Base-by-base conservation (phyloP, 2,113 vertebrate genomes). In the Helogale parvula region DNA sequence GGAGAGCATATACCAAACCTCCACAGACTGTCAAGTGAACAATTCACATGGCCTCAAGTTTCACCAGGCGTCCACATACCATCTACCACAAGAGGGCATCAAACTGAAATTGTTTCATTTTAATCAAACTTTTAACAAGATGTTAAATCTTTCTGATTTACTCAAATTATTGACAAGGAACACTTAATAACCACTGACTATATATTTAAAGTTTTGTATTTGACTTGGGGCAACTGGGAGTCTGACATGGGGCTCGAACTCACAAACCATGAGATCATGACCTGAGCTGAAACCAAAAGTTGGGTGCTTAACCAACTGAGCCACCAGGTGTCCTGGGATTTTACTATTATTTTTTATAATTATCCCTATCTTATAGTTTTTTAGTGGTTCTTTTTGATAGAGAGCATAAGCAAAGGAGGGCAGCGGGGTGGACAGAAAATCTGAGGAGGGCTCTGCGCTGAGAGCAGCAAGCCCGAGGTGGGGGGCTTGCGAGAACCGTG, bases 71-170 rank as follows among this genome's bases (percentile, higher is more conserved):
- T 69, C 38, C 63, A 95, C 11, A 52, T 66, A 72, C 29, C 79
- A 76, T 47, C 66, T 47, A 90, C 85, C 85, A 98, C 72, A 93
- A 97, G 82, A 47, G 83, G 74, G 94, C 65, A 91, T 88, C 60
- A 65, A 47, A 57, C 19, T 76, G 47, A 83, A 93, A 95, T 0
- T 19, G 25, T 66, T 82, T 77, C n/a, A 54, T 57, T 87, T 71
- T 41, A 54, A 74, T 83, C 29, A 74, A 57, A 69, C 60, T 91
- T 94, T 83, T 50, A 33, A 47, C 86, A 91, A 82, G n/a, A 85
- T 52, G 41, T 52, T 71, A 71, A 88, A 74, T 69, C 69, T 77
- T 93, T 74, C 60, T 12, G 41, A 88, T 86, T 93, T 90, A 90
- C 38, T 74, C 25, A 71, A 95, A 74, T 69, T 47, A 87, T 8